Conservation (phyloP, 1,140 invertebrate genomes). For the Apolygus lucorum region DNA sequence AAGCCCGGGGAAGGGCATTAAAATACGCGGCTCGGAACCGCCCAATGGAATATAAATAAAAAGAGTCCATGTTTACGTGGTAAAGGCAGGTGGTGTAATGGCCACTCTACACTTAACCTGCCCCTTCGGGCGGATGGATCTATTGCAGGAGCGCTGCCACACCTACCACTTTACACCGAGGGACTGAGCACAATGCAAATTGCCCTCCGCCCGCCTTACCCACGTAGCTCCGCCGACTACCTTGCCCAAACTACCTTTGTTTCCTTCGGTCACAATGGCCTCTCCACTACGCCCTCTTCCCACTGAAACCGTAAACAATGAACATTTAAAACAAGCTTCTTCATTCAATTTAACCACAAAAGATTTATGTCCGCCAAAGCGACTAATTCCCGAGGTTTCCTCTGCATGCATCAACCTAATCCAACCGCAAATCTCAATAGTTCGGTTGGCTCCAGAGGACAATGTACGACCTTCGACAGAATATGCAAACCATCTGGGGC, state of each 20-base stretch:
- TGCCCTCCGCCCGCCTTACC: not conserved
- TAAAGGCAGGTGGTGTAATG: slow-evolving; percentile 16
- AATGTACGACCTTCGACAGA: too few relatives aligned
- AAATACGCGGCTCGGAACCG: not conserved
- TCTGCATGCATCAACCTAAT: too few relatives aligned
- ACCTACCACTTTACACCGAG: slow-evolving; percentile 6
- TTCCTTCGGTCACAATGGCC: slow-evolving; percentile 10
- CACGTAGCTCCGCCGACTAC: not conserved
- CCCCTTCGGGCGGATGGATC: not conserved
- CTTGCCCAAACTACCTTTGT: slow-evolving; percentile 11
- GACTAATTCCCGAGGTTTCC: too few relatives aligned
- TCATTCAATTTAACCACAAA: slow-evolving; percentile 6
- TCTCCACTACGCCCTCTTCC: not conserved
- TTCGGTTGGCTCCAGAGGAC: too few relatives aligned
- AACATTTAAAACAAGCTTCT: slow-evolving; percentile 5
- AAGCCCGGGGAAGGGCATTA: not conserved
- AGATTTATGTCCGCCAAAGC: too few relatives aligned
- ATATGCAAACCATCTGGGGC: too few relatives aligned
- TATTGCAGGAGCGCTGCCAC: slow-evolving; percentile 6
- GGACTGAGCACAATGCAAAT: slow-evolving; percentile 12
- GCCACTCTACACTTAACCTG: slow-evolving; percentile 13
- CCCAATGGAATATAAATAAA: slow-evolving; percentile 3
- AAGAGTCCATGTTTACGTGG: slow-evolving; percentile 5
- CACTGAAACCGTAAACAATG: not conserved
- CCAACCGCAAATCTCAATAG: too few relatives aligned